Evolutionary conservation across 2,113 vertebrate genomes (phyloP).

Genomic region (Capreolus pygargus): DNA sequence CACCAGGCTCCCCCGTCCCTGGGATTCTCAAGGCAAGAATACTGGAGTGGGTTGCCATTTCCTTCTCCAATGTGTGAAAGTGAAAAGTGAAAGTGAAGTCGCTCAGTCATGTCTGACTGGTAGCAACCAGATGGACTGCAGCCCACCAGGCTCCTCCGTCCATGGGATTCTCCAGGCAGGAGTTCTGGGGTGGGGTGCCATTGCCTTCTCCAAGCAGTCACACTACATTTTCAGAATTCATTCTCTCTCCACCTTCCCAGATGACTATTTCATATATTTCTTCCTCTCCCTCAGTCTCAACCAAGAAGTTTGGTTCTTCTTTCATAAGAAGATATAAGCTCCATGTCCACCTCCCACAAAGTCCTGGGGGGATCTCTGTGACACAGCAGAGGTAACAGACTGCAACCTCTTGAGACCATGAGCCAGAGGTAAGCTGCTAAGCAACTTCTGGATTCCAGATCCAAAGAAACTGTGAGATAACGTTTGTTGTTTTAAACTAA

Average conservation of each 20-base stretch:
- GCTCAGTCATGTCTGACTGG: too few species aligned
- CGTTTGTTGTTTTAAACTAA: conserved; percentile 1
- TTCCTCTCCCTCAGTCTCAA: background rate
- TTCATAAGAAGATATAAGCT: background rate
- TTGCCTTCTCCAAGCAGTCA: background rate
- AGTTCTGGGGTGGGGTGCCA: too few species aligned
- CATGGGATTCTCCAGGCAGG: background rate
- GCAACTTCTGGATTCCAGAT: background rate
- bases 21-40: background rate
- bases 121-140: too few species aligned
- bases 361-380: background rate
- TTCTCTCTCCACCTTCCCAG: background rate
- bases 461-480: background rate
- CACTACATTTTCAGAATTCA: background rate
- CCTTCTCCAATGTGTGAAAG: too few species aligned
- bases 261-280: background rate
- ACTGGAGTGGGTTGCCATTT: too few species aligned
- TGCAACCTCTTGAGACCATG: background rate
- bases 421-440: background rate
- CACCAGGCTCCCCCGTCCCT: background rate
- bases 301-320: background rate
- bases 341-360: background rate
- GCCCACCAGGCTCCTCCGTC: too few species aligned
- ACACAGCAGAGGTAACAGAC: background rate
- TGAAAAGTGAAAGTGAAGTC: too few species aligned